Evolutionary conservation across 2,113 vertebrate genomes (phyloP).

Genomic region (Donacobius atricapilla): DNA sequence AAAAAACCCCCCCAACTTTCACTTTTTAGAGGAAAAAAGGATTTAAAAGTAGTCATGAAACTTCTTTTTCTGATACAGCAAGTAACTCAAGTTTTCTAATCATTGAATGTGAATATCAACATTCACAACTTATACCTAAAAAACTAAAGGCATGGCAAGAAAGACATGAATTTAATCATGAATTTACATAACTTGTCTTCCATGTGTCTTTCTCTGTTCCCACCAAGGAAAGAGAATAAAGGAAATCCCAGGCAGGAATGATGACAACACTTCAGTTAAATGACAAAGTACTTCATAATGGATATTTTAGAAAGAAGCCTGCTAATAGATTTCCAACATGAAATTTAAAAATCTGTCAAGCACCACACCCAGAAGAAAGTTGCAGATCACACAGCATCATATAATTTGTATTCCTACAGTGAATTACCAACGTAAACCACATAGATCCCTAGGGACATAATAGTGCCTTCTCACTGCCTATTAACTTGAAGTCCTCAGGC

Average conservation of each 20-base stretch:
- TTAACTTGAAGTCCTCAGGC: conserved; percentile 58
- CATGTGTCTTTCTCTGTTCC: background rate
- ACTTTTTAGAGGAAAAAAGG: background rate
- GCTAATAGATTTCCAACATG: background rate
- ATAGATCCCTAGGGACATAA: conserved; percentile 25
- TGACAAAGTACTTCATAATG: background rate
- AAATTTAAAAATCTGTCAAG: conserved; percentile 28
- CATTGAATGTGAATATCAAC: background rate
- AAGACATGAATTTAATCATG: background rate
- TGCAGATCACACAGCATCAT: background rate
- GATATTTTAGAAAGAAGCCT: conserved; percentile 6
- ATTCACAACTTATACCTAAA: background rate
- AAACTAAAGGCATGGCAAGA: background rate
- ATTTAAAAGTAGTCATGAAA: background rate
- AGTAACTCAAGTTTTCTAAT: background rate
- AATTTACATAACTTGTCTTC: background rate
- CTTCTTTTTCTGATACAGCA: background rate
- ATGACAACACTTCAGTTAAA: background rate
- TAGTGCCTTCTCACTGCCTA: conserved; percentile 58
- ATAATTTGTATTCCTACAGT: conserved; percentile 29
- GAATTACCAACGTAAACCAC: conserved; percentile 64
- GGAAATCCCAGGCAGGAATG: background rate
- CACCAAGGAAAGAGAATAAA: background rate
- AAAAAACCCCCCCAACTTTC: too few relatives aligned
- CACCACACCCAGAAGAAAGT: conserved; percentile 38